These are phyloP conservation scores for Melinopterus prodromus DNA, from an alignment of 2,888 invertebrate genomes.

Conservation along the genomic window DNA sequence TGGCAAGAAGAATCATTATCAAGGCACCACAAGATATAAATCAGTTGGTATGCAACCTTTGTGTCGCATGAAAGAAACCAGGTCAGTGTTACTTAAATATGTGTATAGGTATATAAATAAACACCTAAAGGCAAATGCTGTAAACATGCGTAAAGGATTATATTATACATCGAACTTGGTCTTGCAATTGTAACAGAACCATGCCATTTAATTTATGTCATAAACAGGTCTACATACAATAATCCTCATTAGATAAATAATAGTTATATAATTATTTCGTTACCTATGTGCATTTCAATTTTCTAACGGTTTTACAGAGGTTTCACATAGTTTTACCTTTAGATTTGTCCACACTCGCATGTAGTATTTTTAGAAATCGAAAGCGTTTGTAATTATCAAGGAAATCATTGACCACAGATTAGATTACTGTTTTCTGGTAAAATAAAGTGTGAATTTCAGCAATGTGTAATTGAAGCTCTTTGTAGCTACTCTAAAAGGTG, in stretches of 20 bases:
- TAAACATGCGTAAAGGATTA: background rate
- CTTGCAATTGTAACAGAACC: background rate
- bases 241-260: background rate
- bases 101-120: background rate
- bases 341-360: too few relatives aligned
- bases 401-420: background rate
- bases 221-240: background rate
- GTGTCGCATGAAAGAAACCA: background rate
- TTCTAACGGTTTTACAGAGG: background rate
- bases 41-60: background rate
- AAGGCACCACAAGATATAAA: background rate
- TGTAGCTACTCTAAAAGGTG: background rate
- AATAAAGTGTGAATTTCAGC: background rate
- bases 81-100: constrained; percentile 4
- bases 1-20: background rate
- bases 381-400: background rate
- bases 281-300: background rate
- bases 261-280: background rate
- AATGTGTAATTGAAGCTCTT: background rate
- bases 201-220: background rate
- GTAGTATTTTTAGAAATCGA: background rate
- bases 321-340: too few relatives aligned
- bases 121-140: background rate
- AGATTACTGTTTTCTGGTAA: background rate
- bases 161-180: background rate